Evolutionary conservation across 2,113 vertebrate genomes (phyloP).

Genomic region (Notothenia coriiceps): DNA sequence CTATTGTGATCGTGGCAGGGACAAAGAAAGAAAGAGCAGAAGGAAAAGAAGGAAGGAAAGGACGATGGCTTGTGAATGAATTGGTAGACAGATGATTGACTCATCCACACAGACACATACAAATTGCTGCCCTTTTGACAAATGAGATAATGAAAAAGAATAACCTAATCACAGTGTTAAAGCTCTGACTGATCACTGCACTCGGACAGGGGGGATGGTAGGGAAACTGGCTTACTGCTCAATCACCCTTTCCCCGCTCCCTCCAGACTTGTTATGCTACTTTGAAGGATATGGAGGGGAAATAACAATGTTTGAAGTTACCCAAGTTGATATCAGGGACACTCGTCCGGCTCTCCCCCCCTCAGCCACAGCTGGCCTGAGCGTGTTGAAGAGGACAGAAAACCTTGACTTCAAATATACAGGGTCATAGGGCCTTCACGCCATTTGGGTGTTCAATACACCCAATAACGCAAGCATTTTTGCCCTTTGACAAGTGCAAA

Average conservation of each 20-base stretch:
- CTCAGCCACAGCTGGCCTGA: slow-evolving; percentile 23
- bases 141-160: slow-evolving; percentile 62
- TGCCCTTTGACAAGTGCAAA: too few species aligned
- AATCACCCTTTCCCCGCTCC: slow-evolving; percentile 28
- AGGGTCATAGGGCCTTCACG: too few species aligned
- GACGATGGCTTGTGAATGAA: slow-evolving; percentile 41
- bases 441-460: too few species aligned
- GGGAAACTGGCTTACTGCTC: slow-evolving; percentile 29
- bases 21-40: not conserved
- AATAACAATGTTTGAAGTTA: slow-evolving; percentile 58
- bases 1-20: not conserved
- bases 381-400: slow-evolving; percentile 6
- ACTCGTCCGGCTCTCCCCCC: slow-evolving; percentile 21
- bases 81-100: slow-evolving; percentile 36
- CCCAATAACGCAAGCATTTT: too few species aligned
- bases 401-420: not conserved
- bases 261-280: slow-evolving; percentile 44
- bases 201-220: slow-evolving; percentile 3
- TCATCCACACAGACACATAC: slow-evolving; percentile 33
- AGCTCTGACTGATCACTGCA: slow-evolving; percentile 51
- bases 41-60: slow-evolving; percentile 11
- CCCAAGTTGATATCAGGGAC: slow-evolving; percentile 44
- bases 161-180: slow-evolving; percentile 50
- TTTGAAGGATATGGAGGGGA: slow-evolving; percentile 54
- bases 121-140: slow-evolving; percentile 58